Evolutionary conservation across 1,140 invertebrate genomes (phyloP).

Genomic region (Rhagoletis pomonella): DNA sequence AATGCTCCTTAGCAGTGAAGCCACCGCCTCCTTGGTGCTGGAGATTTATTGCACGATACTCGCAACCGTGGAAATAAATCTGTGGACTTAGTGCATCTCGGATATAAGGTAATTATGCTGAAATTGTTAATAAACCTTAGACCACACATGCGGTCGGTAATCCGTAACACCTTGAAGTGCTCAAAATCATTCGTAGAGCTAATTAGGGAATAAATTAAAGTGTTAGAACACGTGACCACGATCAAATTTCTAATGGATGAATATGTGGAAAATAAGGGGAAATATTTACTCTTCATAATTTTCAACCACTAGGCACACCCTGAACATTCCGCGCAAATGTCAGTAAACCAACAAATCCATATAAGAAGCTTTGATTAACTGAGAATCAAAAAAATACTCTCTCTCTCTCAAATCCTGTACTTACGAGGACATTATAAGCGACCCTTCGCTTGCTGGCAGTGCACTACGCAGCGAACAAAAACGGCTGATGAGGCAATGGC

Average conservation of each 20-base stretch:
- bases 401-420: background rate
- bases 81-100: too few species aligned
- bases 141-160: too few species aligned
- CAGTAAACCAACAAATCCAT: background rate
- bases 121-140: too few species aligned
- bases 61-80: too few species aligned
- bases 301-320: background rate
- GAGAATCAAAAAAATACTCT: background rate
- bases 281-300: background rate
- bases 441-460: background rate
- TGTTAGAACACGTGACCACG: background rate
- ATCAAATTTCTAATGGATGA: background rate
- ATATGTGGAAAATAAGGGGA: background rate
- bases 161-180: too few species aligned
- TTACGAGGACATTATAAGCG: background rate
- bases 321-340: background rate
- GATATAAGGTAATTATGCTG: too few species aligned
- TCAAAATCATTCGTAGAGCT: background rate
- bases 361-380: background rate
- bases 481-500: constrained; percentile 32
- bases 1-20: too few species aligned
- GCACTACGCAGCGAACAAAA: background rate
- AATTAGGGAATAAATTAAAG: constrained; percentile 1
- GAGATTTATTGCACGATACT: too few species aligned
- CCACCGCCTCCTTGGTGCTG: too few species aligned